Percentiles rank a stretch among this genome's conserved stretches.
phyloP scores from a whole-genome alignment of 2,113 vertebrate species.

The Noctilio leporinus region DNA sequence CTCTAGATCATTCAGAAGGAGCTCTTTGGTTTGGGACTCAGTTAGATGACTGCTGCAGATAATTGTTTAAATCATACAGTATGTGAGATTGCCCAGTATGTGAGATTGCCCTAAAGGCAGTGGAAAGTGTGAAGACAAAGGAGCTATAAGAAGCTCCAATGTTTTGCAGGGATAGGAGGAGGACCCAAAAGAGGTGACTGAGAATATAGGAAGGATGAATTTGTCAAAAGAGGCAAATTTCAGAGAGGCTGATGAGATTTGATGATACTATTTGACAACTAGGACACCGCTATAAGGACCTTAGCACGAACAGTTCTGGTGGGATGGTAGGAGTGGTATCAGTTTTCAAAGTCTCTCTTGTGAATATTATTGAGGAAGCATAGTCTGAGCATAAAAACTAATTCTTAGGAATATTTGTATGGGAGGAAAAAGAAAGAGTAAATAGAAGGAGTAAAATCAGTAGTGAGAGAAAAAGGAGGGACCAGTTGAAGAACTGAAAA shows the following conservation, averaged over 20 bases:
- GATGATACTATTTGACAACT: neutral
- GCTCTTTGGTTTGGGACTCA: neutral
- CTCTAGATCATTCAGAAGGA: neutral
- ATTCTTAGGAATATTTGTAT: neutral
- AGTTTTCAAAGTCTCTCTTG: neutral
- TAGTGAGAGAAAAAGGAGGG: neutral
- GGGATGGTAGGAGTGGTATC: neutral
- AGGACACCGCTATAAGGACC: neutral
- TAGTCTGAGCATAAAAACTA: neutral
- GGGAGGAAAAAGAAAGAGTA: neutral
- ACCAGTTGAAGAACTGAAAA: neutral
- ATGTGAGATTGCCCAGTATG: neutral
- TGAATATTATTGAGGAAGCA: neutral
- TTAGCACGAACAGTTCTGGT: neutral
- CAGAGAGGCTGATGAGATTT: neutral
- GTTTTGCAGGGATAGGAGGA: neutral
- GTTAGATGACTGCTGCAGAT: neutral
- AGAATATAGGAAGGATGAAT: neutral
- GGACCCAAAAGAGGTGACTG: neutral
- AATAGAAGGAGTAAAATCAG: neutral
- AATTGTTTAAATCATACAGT: neutral
- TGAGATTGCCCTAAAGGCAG: neutral
- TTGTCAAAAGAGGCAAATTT: neutral
- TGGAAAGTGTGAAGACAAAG: neutral
- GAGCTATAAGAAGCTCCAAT: neutral